Evolutionary conservation across 2,797 vertebrate species (phyloP), one percentile per base, ranked within the genome.

Genomic region (Pachyuromys duprasi): DNA sequence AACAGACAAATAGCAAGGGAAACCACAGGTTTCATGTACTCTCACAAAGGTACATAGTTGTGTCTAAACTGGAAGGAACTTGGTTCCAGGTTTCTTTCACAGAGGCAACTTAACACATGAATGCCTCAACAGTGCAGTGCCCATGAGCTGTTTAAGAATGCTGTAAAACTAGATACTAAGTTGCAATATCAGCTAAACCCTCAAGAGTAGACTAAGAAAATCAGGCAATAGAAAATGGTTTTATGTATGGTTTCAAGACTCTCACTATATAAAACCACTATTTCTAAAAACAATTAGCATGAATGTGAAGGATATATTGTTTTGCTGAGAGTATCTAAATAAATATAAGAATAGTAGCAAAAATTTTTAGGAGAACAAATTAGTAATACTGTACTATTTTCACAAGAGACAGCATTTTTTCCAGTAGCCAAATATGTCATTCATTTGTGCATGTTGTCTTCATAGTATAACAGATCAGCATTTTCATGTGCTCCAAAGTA

Each of bases 1-100:
- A 95, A 76, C 3, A 92, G 79, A 36, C 89, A 97, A 98, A 79
- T 4, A 97, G 11, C 26, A 86, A 15, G 75, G 95, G 79, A 82
- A 96, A n/a, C 31, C 89, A 95, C 17, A 22, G 70, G 69, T 60
- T 96, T 94, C 33, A 69, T 89, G 96, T 81, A 36, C 22, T 92
- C 62, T 96, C 75, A 79, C 84, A 96, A 95, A 83, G 55, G 28
- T 60, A n/a, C 26, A 63, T 7, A 8, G 13, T 28, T 93, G 72
- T 88, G 88, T 67, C 86, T 74, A 86, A 93, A 92, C 80, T 42
- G 62, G 33, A 33, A 20, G 12, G 31, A 65, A 62, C 83, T 57
- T 95, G 31, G 31, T 26, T 84, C 82, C 55, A 74, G 57, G 8
- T 18, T 18, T 53, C 3, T 55, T 36, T 78, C 33, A 88, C 17